Percentiles rank a stretch among this genome's conserved stretches.
Evolutionary conservation across 64 coral and sea anemone genomes (phyloP).

Genomic region (Stichodactyla helianthus): DNA sequence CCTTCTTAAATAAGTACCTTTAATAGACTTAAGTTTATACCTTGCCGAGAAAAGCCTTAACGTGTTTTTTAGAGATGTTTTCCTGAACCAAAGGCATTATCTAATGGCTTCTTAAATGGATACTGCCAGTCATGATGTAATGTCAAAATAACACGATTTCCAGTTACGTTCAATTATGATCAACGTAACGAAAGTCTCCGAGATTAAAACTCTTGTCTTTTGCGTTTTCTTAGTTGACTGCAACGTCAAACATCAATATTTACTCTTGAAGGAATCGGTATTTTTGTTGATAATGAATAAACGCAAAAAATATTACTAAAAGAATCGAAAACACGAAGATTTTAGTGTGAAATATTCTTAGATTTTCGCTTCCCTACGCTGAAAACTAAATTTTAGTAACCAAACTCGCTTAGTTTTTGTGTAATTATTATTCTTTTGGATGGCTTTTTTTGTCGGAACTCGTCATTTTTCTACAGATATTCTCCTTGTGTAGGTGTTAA

Average conservation of each 20-base stretch:
- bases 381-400: no score
- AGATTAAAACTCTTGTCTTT: neutral
- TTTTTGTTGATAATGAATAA: neutral
- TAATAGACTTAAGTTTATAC: neutral
- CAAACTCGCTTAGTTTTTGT: no score
- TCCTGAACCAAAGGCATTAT: neutral
- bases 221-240: neutral
- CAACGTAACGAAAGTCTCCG: neutral
- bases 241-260: neutral
- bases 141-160: neutral
- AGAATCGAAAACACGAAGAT: neutral
- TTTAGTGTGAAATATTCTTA: neutral
- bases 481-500: neutral
- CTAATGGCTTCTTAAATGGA: neutral
- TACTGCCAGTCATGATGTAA: neutral
- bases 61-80: neutral
- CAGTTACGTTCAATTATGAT: slow-evolving; percentile 1
- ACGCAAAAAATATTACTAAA: neutral
- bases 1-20: no score
- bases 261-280: neutral
- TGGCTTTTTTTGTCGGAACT: neutral
- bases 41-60: neutral
- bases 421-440: neutral
- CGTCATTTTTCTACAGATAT: neutral
- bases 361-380: neutral